phyloP scores from a whole-genome alignment of 2,797 vertebrate genomes.

The Adelosebastes latens region DNA sequence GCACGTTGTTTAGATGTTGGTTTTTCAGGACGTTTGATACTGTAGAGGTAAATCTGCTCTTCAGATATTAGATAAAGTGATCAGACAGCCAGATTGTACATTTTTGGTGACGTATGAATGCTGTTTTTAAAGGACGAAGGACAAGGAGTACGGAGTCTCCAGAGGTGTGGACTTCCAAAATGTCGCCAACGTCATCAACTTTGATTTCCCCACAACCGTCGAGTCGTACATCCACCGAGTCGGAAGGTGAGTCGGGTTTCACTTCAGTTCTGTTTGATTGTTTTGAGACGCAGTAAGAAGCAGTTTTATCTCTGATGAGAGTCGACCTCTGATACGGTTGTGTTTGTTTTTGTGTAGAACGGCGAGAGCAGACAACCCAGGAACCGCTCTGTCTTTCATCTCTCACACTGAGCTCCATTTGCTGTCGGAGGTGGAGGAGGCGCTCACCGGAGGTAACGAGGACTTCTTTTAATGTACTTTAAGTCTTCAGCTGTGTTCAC shows the following conservation, averaged over 20 bases:
- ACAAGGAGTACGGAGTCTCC: conserved; percentile 89
- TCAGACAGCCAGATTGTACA: rapidly evolving
- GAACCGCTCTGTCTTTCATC: conserved; percentile 89
- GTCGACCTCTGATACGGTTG: neutral
- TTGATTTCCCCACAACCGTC: conserved; percentile 87
- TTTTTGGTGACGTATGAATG: too few relatives aligned
- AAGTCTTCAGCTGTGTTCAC: too few relatives aligned
- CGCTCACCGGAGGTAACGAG: conserved; percentile 84
- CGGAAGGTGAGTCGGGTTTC: conserved; percentile 82
- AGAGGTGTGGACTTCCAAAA: conserved; percentile 95
- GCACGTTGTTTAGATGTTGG: too few relatives aligned
- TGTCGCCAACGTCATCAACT: conserved; percentile 90
- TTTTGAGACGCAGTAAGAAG: rapidly evolving
- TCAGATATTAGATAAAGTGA: neutral
- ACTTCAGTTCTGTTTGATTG: rapidly evolving
- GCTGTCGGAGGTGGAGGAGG: conserved; percentile 84
- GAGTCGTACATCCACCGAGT: conserved; percentile 94
- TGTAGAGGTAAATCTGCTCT: neutral
- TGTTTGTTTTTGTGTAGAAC: conserved; percentile 78
- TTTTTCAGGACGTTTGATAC: rapidly evolving
- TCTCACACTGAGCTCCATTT: conserved; percentile 78
- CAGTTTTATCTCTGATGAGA: too few relatives aligned
- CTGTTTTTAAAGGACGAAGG: conserved; percentile 77
- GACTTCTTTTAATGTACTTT: neutral
- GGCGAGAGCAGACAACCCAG: conserved; percentile 89